Evolutionary conservation across 2,113 vertebrate genomes (phyloP).

Genomic region (Clinocottus analis): DNA sequence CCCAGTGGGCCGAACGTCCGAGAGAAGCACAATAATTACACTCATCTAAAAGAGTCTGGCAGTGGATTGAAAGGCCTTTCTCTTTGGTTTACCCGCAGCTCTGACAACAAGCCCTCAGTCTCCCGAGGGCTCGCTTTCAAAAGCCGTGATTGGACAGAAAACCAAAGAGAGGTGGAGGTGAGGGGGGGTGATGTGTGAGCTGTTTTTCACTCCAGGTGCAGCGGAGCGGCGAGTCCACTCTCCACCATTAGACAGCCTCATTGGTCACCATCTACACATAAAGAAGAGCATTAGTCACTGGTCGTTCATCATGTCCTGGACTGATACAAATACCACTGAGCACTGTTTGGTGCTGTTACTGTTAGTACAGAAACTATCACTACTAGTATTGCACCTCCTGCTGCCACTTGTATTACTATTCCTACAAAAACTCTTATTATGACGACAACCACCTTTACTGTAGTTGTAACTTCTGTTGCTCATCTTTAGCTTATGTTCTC

Average conservation of each 20-base stretch:
- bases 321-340: background rate
- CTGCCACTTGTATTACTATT: too few relatives aligned
- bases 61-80: conserved; percentile 3
- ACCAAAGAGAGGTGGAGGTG: background rate
- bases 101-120: background rate
- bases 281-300: conserved; percentile 4
- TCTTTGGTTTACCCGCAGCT: conserved; percentile 12
- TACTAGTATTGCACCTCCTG: too few relatives aligned
- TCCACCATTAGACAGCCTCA: conserved; percentile 33
- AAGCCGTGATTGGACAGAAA: conserved; percentile 1
- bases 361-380: background rate
- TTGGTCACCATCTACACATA: conserved; percentile 54
- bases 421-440: too few relatives aligned
- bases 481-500: too few relatives aligned
- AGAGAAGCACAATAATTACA: background rate
- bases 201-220: conserved; percentile 45
- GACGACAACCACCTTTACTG: too few relatives aligned
- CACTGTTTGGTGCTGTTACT: background rate
- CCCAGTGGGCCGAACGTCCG: conserved; percentile 15
- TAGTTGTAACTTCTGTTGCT: too few relatives aligned
- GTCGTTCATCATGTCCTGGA: conserved; percentile 38
- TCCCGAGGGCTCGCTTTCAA: background rate
- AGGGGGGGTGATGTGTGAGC: conserved; percentile 28
- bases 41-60: conserved; percentile 6
- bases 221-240: conserved; percentile 19